Evolutionary conservation across 2,888 invertebrate genomes (phyloP).

Genomic region (Hydriomena furcata): DNA sequence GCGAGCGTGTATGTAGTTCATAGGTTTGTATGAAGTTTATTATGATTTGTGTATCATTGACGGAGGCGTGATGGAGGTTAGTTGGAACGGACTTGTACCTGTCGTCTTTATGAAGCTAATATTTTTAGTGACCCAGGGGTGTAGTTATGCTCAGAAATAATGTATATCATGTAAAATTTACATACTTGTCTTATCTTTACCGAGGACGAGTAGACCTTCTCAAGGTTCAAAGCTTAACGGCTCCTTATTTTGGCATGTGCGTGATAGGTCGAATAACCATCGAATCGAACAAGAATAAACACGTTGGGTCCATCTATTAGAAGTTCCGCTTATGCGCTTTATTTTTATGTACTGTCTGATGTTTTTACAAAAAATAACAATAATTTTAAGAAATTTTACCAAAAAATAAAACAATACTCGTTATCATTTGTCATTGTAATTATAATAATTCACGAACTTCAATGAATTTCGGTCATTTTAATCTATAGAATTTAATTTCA

Average conservation of each 20-base stretch:
- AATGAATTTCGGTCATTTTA: constrained; percentile 43
- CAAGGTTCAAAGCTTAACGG: no score
- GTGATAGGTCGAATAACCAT: no score
- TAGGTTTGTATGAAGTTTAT: constrained; percentile 71
- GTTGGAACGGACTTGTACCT: constrained; percentile 55
- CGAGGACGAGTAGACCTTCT: no score
- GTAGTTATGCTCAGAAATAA: constrained; percentile 27
- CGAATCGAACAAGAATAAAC: no score
- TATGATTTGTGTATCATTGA: constrained; percentile 75
- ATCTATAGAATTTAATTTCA: constrained; percentile 44
- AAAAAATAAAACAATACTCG: no score
- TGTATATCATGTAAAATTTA: constrained; percentile 1
- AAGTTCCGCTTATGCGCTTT: no score
- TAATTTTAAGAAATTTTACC: no score
- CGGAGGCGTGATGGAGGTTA: constrained; percentile 67
- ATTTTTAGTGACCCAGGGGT: constrained; percentile 46
- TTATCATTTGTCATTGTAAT: no score
- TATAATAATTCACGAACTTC: not conserved
- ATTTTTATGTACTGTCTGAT: no score
- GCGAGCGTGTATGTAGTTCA: constrained; percentile 45
- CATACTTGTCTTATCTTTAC: not conserved
- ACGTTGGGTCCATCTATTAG: no score
- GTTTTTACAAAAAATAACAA: no score
- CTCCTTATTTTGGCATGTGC: no score
- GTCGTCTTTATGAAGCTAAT: constrained; percentile 60